These are phyloP conservation scores for Drosophila subobscura DNA, from an alignment of 1,140 invertebrate genomes.

Conservation along the genomic window DNA sequence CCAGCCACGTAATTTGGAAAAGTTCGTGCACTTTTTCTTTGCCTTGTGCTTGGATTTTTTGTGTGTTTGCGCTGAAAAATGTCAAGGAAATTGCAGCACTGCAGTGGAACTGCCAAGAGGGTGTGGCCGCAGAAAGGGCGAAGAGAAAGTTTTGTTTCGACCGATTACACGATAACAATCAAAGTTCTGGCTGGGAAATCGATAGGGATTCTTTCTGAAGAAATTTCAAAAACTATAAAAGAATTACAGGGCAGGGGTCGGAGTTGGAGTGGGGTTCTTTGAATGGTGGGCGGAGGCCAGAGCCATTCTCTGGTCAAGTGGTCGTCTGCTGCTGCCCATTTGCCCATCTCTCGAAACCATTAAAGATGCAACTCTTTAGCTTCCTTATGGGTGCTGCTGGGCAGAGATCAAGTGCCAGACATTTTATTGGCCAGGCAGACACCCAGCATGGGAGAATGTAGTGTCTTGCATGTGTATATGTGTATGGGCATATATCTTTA, in stretches of 20 bases:
- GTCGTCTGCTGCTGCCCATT: slow-evolving; percentile 12
- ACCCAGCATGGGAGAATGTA: slow-evolving; percentile 20
- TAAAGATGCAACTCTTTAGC: slow-evolving; percentile 48
- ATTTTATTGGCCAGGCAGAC: slow-evolving; percentile 44
- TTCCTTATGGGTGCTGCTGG: slow-evolving; percentile 43
- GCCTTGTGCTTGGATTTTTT: too few species aligned
- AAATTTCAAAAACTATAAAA: slow-evolving; percentile 26
- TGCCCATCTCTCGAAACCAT: slow-evolving; percentile 32
- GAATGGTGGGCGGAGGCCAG: background rate
- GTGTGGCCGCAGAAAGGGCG: background rate
- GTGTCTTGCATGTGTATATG: background rate
- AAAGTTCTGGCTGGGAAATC: slow-evolving; percentile 11
- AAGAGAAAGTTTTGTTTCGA: slow-evolving; percentile 7
- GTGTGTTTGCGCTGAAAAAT: slow-evolving; percentile 23
- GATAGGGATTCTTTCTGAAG: slow-evolving; percentile 12
- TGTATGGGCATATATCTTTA: background rate
- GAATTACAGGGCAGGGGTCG: background rate
- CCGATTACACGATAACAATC: slow-evolving; percentile 43
- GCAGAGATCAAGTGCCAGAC: slow-evolving; percentile 53
- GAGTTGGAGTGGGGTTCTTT: slow-evolving; percentile 1
- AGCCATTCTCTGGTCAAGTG: slow-evolving; percentile 19
- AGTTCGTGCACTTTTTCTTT: slow-evolving; percentile 19
- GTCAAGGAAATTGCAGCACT: slow-evolving; percentile 46
- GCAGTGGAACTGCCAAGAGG: slow-evolving; percentile 14
- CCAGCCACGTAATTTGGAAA: slow-evolving; percentile 17